Percentiles rank a stretch among this genome's conserved stretches.
phyloP scores from a whole-genome alignment of 2,113 vertebrate species.

The Irena cyanogastra region DNA sequence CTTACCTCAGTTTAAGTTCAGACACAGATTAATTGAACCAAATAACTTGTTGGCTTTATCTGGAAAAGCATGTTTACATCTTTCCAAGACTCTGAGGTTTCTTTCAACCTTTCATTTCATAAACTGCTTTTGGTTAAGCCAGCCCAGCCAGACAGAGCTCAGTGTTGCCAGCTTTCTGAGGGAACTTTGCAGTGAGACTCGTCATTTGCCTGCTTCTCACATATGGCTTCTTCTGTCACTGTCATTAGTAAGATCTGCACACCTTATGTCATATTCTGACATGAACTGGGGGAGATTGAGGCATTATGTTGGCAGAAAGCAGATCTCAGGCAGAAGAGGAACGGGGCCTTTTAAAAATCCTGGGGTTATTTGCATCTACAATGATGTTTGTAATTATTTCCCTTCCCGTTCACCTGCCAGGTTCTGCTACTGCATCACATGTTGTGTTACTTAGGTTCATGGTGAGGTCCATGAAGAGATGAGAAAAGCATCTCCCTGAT shows the following conservation, averaged over 20 bases:
- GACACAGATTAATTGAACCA: background rate
- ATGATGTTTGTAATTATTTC: background rate
- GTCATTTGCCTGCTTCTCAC: background rate
- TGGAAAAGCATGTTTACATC: background rate
- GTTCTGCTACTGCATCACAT: background rate
- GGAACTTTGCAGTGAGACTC: background rate
- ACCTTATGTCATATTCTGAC: background rate
- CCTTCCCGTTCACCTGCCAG: background rate
- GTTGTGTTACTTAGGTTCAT: background rate
- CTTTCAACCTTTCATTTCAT: background rate
- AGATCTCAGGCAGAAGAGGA: background rate
- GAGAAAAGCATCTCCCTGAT: background rate
- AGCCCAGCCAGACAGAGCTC: background rate
- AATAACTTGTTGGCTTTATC: background rate
- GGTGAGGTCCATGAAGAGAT: background rate
- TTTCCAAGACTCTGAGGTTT: background rate
- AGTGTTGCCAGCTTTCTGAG: background rate
- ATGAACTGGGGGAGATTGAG: background rate
- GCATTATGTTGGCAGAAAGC: background rate
- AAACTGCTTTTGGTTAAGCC: background rate
- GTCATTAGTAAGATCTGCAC: background rate
- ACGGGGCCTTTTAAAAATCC: background rate
- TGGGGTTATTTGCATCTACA: background rate
- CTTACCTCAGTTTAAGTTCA: slow-evolving; percentile 10
- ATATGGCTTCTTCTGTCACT: background rate